Base-by-base conservation (phyloP, 2,113 vertebrate genomes). In the Heterotis niloticus region DNA sequence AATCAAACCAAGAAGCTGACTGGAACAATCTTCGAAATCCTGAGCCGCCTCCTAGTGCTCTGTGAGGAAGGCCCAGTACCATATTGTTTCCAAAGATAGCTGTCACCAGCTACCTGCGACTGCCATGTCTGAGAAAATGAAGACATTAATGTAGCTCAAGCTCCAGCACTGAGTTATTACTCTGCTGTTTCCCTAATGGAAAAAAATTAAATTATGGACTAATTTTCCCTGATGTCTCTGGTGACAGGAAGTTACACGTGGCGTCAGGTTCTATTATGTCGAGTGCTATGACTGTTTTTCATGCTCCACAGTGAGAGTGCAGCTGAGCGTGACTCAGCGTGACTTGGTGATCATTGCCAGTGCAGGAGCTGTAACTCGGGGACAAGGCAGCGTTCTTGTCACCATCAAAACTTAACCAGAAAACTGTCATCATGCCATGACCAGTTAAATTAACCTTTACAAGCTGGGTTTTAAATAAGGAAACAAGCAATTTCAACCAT, bases 161-260 rank as follows among this genome's bases (percentile, higher is more conserved):
- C 90, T 88, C 88, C 91, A 88, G 81, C 84, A 81, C 87, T 84
- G 88, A 89, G 86, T 91, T 94, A 89, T 88, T 92, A 86, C 91
- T 92, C 90, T 89, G 80, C 92, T 93, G 92, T 95, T 93, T 92
- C 91, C 83, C 89, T 89, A 91, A 94, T 93, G 89, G 88, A 93
- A 88, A 91, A 91, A 93, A 93, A 92, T 94, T 90, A 93, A 95
- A 96, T 96, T 94, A 93, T 93, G 94, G 86, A 89, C 87, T 95
- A 93, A 95, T 93, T 94, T 95, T 90, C 89, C 86, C 77, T 88
- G 92, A 90, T 86, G 91, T 93, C 87, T 88, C 87, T 88, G 81
- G 88, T 91, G 87, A 89, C 88, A 89, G 60, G 75, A 87, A 89
- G 85, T 90, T 90, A 86, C 86, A 85, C 80, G 80, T 86, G 82